These are phyloP conservation scores for Oenanthe melanoleuca DNA, from an alignment of 2,113 vertebrate species.

Conservation along the genomic window DNA sequence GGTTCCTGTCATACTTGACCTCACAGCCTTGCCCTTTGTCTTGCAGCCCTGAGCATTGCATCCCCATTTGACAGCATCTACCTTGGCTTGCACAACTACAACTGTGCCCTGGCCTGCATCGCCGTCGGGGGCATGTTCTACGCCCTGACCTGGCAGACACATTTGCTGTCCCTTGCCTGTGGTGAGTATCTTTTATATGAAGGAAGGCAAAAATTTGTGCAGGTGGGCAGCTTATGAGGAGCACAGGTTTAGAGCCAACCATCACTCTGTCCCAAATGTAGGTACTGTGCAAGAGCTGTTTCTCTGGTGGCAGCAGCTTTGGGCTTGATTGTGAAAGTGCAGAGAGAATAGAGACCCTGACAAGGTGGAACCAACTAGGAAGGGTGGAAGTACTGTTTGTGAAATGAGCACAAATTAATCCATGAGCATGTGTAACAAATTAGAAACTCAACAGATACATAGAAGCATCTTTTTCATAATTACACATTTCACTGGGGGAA, in stretches of 20 bases:
- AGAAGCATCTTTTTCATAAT: neutral
- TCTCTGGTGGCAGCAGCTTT: neutral
- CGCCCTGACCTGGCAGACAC: conserved; percentile 94
- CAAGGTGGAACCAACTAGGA: neutral
- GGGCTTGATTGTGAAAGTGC: neutral
- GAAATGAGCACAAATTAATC: neutral
- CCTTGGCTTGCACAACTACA: conserved; percentile 92
- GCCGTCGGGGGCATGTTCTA: conserved; percentile 95
- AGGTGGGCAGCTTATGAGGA: neutral
- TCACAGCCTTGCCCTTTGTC: neutral
- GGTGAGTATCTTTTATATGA: conserved; percentile 72
- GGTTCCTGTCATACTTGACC: neutral
- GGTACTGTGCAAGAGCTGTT: neutral
- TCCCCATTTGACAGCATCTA: conserved; percentile 88
- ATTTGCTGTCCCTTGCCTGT: conserved; percentile 86
- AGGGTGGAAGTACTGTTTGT: neutral
- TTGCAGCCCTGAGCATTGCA: conserved; percentile 87
- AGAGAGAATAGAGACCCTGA: neutral
- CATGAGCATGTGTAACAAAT: neutral
- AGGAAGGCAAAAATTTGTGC: neutral
- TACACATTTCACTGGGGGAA: neutral
- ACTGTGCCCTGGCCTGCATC: conserved; percentile 88
- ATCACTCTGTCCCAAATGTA: neutral
- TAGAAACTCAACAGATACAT: neutral
- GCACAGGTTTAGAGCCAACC: neutral